Evolutionary conservation across 2,888 invertebrate genomes (phyloP).

Genomic region (Gortyna flavago): DNA sequence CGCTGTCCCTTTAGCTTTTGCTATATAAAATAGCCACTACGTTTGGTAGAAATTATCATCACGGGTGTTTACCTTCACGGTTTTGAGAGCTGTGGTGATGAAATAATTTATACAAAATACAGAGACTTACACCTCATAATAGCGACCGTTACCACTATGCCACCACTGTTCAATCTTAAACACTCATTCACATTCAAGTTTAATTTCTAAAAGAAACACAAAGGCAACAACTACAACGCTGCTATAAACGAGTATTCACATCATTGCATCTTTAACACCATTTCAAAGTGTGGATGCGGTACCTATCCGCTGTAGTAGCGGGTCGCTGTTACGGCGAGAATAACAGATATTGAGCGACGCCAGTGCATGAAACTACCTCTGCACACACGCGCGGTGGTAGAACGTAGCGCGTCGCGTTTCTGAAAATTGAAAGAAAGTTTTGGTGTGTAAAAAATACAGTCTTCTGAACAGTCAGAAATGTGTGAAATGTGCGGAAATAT

Average conservation of each 20-base stretch:
- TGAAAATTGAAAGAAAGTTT: not conserved
- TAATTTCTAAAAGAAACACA: not conserved
- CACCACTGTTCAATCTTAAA: no score
- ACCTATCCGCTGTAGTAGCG: conserved; percentile 8
- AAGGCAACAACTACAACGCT: not conserved
- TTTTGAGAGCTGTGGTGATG: no score
- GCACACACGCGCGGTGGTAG: conserved; percentile 31
- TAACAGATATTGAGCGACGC: conserved; percentile 64
- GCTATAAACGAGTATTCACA: not conserved
- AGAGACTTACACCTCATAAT: no score
- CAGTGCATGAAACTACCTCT: conserved; percentile 60
- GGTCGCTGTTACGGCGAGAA: conserved; percentile 51
- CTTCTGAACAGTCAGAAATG: not conserved
- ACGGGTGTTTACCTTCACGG: no score
- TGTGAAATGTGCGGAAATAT: no score
- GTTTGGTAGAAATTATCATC: no score
- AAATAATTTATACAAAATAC: no score
- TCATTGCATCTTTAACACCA: conserved; percentile 28
- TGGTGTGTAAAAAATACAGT: not conserved
- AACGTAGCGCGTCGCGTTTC: conserved; percentile 39
- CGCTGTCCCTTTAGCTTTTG: no score
- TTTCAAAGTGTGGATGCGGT: conserved; percentile 37
- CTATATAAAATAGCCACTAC: no score
- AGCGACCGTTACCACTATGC: no score
- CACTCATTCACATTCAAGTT: no score